Evolutionary conservation across 2,113 vertebrate species (phyloP), one percentile per base, ranked within the genome.

Genomic region (human): DNA sequence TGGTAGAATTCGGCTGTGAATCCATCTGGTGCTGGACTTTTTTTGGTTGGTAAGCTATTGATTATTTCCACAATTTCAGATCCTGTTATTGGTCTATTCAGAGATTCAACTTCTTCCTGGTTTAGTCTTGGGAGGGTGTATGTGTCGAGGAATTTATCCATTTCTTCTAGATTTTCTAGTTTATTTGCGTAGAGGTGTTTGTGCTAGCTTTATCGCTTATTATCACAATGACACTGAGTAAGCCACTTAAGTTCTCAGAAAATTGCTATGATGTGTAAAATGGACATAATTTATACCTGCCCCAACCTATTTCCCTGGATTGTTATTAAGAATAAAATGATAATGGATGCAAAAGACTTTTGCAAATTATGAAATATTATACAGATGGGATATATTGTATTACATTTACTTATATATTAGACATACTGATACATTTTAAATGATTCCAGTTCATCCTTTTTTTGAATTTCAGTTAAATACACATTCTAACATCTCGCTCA

Each of bases 401-500:
- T 12, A 48, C 52, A 57, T 73, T 68, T 20, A 61, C 78, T 87
- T 87, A 27, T 76, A 38, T 72, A 40, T 52, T 72, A 91, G 59
- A 10, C 1, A 64, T 78, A 92, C 25, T 70, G n/a, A 88, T 90
- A 72, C 80, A 76, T 43, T 90, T 94, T 80, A 50, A 92, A 93
- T 82, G 5, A 93, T 96, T 92, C 48, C 84, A 89, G 13, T 23
- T 94, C 32, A 93, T 61, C 72, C 38, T 48, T 86, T 76, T 22
- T 57, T 22, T 0, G 13, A 14, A 30, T 38, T 83, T 94, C 10
- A 72, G 17, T 73, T 95, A 93, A 86, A 88, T 55, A 30, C 20
- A 8, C 3, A 55, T 61, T 82, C 86, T 76, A 70, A 91, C 8
- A 10, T 48, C n/a, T 22, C 16, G 23, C 30, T 72, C 38, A 35